These are phyloP conservation scores for Girardia tigrina DNA, from an alignment of 2,888 invertebrate species.

Conservation along the genomic window DNA sequence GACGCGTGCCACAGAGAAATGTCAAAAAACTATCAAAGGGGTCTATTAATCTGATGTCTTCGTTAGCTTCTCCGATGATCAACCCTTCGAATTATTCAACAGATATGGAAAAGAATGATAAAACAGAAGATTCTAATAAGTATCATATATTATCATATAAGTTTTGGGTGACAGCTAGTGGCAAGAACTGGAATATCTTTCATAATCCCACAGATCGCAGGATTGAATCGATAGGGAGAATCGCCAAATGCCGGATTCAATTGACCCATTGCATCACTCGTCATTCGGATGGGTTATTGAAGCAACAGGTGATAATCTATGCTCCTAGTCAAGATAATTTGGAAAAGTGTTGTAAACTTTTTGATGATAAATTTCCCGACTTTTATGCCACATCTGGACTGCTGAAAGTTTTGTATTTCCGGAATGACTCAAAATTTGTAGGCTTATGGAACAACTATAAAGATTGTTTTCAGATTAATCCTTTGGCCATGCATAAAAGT, in stretches of 20 bases:
- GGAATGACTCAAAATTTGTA: background rate
- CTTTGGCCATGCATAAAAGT: background rate
- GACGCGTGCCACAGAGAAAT: background rate
- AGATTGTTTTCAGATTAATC: background rate
- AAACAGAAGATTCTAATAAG: background rate
- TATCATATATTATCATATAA: constrained; percentile 26
- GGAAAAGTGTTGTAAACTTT: constrained; percentile 33
- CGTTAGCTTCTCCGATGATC: background rate
- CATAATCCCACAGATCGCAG: constrained; percentile 35
- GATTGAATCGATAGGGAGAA: constrained; percentile 35
- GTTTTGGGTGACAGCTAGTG: constrained; percentile 31
- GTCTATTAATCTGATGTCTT: too few relatives aligned
- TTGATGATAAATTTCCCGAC: constrained; percentile 35
- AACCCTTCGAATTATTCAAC: background rate
- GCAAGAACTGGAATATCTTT: constrained; percentile 30
- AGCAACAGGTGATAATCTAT: constrained; percentile 24
- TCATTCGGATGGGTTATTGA: constrained; percentile 1
- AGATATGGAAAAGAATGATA: background rate
- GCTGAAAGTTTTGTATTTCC: constrained; percentile 10
- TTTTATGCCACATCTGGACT: constrained; percentile 33
- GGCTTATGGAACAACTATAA: background rate
- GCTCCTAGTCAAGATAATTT: constrained; percentile 27
- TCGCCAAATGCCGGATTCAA: constrained; percentile 31
- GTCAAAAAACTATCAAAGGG: background rate
- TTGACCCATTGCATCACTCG: constrained; percentile 21